Conservation (phyloP, 2,113 vertebrate genomes). For the Spilogale gracilis region DNA sequence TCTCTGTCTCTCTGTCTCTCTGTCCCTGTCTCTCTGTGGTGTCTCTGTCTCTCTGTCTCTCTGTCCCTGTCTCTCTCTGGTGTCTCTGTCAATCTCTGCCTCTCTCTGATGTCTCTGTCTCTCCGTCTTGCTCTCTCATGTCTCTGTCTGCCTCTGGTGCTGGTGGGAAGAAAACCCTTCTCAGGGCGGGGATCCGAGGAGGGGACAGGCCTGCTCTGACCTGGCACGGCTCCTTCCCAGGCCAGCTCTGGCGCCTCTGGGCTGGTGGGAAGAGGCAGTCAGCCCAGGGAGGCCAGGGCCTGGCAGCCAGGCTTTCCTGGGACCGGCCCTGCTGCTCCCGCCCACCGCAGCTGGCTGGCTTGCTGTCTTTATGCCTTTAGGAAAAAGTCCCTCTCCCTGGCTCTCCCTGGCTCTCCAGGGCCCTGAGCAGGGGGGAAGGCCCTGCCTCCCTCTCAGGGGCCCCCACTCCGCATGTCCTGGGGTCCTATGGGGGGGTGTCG, state of each 20-base stretch:
- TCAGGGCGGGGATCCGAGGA: background rate
- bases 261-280: background rate
- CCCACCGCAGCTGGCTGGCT: conserved; percentile 10
- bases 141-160: background rate
- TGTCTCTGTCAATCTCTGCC: background rate
- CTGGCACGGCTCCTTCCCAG: conserved; percentile 3
- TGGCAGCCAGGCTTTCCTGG: background rate
- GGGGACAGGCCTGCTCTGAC: background rate
- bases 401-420: background rate
- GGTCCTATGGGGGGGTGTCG: no score
- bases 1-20: background rate
- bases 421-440: background rate
- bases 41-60: background rate
- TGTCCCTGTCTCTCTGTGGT: background rate
- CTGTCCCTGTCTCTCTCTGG: background rate
- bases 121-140: background rate
- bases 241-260: background rate
- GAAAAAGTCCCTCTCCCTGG: background rate
- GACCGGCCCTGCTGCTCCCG: background rate
- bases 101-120: background rate
- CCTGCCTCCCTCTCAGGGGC: background rate
- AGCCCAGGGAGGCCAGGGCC: conserved; percentile 5
- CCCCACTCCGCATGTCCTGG: background rate
- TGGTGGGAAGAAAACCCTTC: background rate
- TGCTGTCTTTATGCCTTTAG: background rate